Conservation (phyloP, 2,888 invertebrate genomes). For the Nematopogon swammerdamellus region DNA sequence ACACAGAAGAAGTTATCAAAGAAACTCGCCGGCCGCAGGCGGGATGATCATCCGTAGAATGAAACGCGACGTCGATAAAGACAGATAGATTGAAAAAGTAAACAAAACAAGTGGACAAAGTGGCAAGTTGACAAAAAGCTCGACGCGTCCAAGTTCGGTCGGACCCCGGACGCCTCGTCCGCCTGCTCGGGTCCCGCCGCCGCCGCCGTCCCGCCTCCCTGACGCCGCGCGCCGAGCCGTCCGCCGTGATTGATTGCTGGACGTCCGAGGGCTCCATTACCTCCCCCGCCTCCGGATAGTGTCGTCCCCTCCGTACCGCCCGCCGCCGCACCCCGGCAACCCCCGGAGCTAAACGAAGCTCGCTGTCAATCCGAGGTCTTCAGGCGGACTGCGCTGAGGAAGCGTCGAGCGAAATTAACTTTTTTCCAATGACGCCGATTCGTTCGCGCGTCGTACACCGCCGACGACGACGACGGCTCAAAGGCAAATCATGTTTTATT, state of each 20-base stretch:
- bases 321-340: background rate
- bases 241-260: background rate
- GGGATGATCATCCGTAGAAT: background rate
- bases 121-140: constrained; percentile 28
- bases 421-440: no score
- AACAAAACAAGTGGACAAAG: constrained; percentile 12
- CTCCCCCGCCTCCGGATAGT: background rate
- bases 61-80: background rate
- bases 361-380: background rate
- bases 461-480: no score
- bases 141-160: constrained; percentile 2
- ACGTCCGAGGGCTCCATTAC: background rate
- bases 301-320: background rate
- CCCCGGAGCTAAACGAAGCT: background rate
- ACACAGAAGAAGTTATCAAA: no score
- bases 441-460: no score
- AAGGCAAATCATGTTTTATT: no score
- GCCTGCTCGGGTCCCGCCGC: no score
- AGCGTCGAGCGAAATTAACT: background rate
- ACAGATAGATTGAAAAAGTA: background rate
- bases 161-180: no score
- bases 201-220: no score
- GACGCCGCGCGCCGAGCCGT: background rate
- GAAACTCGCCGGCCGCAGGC: background rate
- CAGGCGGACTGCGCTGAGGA: no score